Conservation (phyloP, 2,888 invertebrate genomes). For the Dryomyza anilis region DNA sequence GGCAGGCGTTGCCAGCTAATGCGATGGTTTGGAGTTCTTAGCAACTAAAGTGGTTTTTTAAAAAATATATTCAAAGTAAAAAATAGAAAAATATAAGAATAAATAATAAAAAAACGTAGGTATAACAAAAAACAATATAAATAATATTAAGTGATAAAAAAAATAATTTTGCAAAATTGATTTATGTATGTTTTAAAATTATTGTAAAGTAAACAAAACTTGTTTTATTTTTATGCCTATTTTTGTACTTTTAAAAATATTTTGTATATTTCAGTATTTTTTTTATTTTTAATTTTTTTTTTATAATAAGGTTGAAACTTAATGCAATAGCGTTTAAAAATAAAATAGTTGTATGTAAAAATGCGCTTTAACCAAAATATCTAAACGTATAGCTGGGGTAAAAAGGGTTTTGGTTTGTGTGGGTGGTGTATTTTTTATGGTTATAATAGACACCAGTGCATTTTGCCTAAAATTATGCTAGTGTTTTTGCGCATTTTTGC, state of each 20-base stretch:
- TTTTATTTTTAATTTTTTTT: neutral
- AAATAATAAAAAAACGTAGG: constrained; percentile 21
- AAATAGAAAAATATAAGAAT: constrained; percentile 26
- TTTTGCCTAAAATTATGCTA: constrained; percentile 3
- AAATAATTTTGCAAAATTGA: neutral
- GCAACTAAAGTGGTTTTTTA: constrained; percentile 24
- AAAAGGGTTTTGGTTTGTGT: no score
- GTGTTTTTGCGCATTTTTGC: neutral
- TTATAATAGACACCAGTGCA: neutral
- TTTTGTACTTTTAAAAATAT: neutral
- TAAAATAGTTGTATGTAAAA: no score
- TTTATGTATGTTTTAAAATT: constrained; percentile 16
- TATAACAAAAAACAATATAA: constrained; percentile 1
- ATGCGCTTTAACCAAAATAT: no score
- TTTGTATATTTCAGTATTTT: neutral
- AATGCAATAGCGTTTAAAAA: no score
- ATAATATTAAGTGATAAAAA: neutral
- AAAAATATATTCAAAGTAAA: neutral
- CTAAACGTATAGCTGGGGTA: no score
- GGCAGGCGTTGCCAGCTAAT: constrained; percentile 20
- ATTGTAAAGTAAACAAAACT: constrained; percentile 9
- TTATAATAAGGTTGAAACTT: no score
- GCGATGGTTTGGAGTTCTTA: constrained; percentile 39
- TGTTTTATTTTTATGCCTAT: constrained; percentile 30
- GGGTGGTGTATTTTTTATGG: no score